Conservation (phyloP, 1,140 invertebrate genomes). For the Phymastichus coffea region DNA sequence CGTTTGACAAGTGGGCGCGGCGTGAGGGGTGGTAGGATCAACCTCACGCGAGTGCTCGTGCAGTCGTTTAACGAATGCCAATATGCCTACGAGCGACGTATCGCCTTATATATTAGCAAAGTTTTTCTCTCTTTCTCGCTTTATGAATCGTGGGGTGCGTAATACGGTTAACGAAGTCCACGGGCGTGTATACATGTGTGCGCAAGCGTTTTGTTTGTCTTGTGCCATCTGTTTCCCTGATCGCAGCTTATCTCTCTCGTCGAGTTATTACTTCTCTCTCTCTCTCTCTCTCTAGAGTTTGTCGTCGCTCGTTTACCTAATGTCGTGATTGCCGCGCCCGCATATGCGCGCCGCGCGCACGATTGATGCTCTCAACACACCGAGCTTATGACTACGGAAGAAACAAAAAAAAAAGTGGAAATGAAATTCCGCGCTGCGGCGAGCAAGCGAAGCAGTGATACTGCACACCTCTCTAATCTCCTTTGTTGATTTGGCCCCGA, state of each 20-base stretch:
- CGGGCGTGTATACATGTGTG: too few species aligned
- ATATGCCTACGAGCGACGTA: not conserved
- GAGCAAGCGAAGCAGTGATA: too few species aligned
- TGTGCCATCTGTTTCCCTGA: slow-evolving; percentile 16
- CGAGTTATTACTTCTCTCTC: slow-evolving; percentile 3
- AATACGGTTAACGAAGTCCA: slow-evolving; percentile 24
- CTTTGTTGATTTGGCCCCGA: too few species aligned
- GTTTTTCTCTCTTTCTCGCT: slow-evolving; percentile 1
- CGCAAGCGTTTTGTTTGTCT: slow-evolving; percentile 19
- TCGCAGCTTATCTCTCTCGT: not conserved
- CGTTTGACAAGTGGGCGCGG: too few species aligned
- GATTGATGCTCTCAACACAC: too few species aligned
- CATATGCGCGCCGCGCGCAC: too few species aligned
- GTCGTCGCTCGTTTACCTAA: too few species aligned
- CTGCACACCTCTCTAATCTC: too few species aligned
- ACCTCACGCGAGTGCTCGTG: slow-evolving; percentile 24
- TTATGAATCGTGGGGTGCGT: not conserved
- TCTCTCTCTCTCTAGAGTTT: not conserved
- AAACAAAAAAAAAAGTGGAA: too few species aligned
- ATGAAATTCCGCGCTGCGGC: too few species aligned
- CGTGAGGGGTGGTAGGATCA: too few species aligned
- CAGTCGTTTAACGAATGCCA: slow-evolving; percentile 27
- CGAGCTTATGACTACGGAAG: not conserved
- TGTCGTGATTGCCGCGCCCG: too few species aligned
- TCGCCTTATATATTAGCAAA: slow-evolving; percentile 13